A percentile compares a stretch with the other conserved stretches of the same genome.
Conservation (phyloP, 2,113 vertebrate genomes). For the Malurus melanocephalus region DNA sequence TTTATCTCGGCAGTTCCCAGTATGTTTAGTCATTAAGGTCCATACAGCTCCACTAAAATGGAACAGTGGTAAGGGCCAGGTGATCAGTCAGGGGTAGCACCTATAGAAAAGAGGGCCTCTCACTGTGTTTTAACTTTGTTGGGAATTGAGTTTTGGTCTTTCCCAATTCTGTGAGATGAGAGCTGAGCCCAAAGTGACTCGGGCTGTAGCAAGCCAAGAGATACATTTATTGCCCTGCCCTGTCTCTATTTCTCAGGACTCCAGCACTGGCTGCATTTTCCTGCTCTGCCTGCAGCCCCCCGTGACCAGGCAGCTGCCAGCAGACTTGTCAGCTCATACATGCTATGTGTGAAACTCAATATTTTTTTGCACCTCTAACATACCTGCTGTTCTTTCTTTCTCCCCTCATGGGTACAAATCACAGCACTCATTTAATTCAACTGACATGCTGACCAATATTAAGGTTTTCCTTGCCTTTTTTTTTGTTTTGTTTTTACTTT, state of each 20-base stretch:
- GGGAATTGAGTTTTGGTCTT: neutral
- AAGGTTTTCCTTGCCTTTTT: neutral
- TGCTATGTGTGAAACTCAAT: conserved; percentile 60
- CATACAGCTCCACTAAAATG: neutral
- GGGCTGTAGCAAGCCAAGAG: neutral
- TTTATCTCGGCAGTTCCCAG: neutral
- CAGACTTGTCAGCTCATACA: conserved; percentile 45
- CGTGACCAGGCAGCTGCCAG: conserved; percentile 41
- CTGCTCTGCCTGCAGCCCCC: neutral
- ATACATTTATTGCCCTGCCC: neutral
- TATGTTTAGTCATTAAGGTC: neutral
- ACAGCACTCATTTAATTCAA: conserved; percentile 42
- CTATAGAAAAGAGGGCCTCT: neutral
- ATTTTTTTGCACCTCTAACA: conserved; percentile 52
- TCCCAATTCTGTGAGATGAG: neutral
- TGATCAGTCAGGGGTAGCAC: neutral
- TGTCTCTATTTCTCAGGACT: conserved; percentile 12
- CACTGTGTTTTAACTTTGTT: neutral
- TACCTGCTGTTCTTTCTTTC: conserved; percentile 40
- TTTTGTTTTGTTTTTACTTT: neutral
- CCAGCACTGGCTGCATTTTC: neutral
- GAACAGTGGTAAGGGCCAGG: neutral
- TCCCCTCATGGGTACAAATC: conserved; percentile 44
- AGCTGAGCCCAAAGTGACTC: neutral
- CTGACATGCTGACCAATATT: conserved; percentile 54